phyloP scores from a whole-genome alignment of 2,888 invertebrate species.

The Pachycephus smyrnensis region DNA sequence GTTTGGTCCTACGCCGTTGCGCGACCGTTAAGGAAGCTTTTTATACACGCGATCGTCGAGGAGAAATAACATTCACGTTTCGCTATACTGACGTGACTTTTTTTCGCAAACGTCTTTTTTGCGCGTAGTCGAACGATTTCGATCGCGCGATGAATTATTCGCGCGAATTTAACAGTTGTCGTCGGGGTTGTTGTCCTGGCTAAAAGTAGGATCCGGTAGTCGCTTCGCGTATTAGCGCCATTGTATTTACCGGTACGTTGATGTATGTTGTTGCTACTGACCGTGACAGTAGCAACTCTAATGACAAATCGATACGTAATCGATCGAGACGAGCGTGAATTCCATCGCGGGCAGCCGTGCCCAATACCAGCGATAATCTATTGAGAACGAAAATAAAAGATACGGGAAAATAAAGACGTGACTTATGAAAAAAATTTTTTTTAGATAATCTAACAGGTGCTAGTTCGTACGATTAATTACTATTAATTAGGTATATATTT shows the following conservation, averaged over 20 bases:
- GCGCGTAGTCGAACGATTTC: too few relatives aligned
- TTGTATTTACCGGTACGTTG: neutral
- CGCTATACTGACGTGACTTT: neutral
- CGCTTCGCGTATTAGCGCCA: neutral
- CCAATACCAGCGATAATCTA: neutral
- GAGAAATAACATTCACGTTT: neutral
- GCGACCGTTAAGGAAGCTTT: neutral
- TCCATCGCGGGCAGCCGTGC: neutral
- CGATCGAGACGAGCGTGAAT: neutral
- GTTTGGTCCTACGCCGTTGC: neutral
- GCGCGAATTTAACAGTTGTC: neutral
- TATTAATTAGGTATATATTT: neutral
- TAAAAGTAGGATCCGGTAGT: neutral
- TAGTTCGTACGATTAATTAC: neutral
- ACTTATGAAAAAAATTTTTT: too few relatives aligned
- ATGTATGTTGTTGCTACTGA: neutral
- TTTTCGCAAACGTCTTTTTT: neutral
- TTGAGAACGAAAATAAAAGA: neutral
- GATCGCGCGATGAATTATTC: neutral
- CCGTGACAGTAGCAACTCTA: neutral
- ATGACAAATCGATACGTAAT: neutral
- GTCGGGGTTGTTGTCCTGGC: neutral
- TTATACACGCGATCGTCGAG: neutral
- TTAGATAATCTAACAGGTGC: too few relatives aligned
- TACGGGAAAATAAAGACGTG: neutral